These are phyloP conservation scores for Philaenus spumarius DNA, from an alignment of 1,140 invertebrate species.

Conservation along the genomic window DNA sequence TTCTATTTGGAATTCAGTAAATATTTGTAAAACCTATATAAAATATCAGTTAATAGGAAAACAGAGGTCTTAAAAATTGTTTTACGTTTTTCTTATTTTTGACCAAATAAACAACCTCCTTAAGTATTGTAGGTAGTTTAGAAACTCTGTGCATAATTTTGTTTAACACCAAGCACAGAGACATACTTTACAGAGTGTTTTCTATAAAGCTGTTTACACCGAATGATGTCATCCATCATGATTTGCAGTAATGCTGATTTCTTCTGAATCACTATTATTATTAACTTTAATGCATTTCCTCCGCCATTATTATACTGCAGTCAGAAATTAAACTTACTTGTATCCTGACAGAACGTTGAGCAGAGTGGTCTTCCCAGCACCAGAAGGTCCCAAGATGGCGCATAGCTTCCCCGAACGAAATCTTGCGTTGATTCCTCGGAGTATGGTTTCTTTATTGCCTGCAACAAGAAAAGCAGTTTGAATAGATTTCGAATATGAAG, in stretches of 20 bases:
- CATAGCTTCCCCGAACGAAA: conserved; percentile 55
- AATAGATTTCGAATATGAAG: conserved; percentile 39
- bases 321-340: conserved; percentile 16
- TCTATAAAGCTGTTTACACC: not conserved
- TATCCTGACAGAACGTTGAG: conserved; percentile 52
- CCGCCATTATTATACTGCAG: no score
- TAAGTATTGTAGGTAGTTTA: no score
- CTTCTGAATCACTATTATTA: not conserved
- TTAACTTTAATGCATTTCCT: no score
- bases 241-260: not conserved
- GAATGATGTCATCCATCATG: not conserved
- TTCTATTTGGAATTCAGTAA: no score
- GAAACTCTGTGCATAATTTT: no score
- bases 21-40: not conserved
- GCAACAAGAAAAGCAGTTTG: conserved; percentile 6
- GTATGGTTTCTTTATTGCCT: not conserved
- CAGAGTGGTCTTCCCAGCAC: conserved; percentile 72
- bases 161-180: not conserved
- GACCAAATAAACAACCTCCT: no score
- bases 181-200: not conserved
- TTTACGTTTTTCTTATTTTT: no score
- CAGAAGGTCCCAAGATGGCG: conserved; percentile 71
- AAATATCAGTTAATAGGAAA: not conserved
- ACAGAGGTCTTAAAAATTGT: no score
- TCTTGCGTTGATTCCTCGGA: conserved; percentile 41